A percentile compares a stretch with the other conserved stretches of the same genome.
These are phyloP conservation scores for Oncorhynchus nerka DNA, from an alignment of 2,113 vertebrate genomes.

Conservation along the genomic window DNA sequence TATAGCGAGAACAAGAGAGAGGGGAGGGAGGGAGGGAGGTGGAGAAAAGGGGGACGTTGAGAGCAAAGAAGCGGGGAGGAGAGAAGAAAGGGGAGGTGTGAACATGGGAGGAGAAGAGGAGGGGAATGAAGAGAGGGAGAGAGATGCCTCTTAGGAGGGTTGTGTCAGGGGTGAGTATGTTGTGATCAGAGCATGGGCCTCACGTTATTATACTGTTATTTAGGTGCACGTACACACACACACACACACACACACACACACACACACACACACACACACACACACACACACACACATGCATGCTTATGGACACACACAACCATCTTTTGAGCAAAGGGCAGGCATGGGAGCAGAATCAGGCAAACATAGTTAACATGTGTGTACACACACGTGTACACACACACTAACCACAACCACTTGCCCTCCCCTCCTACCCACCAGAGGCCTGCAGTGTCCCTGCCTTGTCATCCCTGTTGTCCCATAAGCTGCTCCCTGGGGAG, in stretches of 20 bases:
- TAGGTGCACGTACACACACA: slow-evolving; percentile 6
- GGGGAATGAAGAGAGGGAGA: slow-evolving; percentile 11
- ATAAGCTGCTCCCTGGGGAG: slow-evolving; percentile 70
- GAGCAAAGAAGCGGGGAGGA: slow-evolving; percentile 22
- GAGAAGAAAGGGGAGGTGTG: slow-evolving; percentile 47
- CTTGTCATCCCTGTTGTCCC: slow-evolving; percentile 66
- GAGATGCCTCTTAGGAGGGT: neutral
- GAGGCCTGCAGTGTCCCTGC: slow-evolving; percentile 63
- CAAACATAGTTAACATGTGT: slow-evolving; percentile 12
- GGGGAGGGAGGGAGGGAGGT: slow-evolving; percentile 12
- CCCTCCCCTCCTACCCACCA: slow-evolving; percentile 14
- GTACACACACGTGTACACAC: neutral
- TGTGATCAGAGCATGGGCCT: slow-evolving; percentile 20
- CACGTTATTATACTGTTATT: neutral
- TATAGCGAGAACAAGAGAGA: slow-evolving; percentile 38
- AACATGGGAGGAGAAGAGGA: slow-evolving; percentile 28
- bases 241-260: slow-evolving; percentile 30
- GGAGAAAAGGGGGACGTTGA: slow-evolving; percentile 6
- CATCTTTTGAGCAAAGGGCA: no score
- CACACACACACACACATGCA: neutral
- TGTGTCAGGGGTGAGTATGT: neutral
- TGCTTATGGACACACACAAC: neutral
- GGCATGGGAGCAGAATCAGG: no score
- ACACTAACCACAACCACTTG: slow-evolving; percentile 31
- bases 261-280: slow-evolving; percentile 22